Base-by-base conservation (phyloP, 1,140 invertebrate species). In the Atopsyche davidsoni region DNA sequence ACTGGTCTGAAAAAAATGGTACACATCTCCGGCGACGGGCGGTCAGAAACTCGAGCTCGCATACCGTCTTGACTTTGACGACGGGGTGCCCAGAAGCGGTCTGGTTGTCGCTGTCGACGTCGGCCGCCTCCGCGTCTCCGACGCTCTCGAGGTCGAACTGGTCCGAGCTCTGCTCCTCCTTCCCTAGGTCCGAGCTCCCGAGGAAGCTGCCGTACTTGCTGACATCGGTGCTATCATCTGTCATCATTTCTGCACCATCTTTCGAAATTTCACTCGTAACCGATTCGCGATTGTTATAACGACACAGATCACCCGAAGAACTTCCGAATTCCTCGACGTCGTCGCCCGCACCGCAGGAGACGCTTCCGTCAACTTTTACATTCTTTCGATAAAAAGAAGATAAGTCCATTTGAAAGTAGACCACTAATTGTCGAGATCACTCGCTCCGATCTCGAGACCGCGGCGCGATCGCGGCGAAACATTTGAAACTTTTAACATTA, bases 11-110 rank as follows among this genome's bases (percentile, higher is more conserved):
- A n/a, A n/a, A n/a, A n/a, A 28, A 28, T 28, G 24, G 24, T n/a
- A 28, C 24, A n/a, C n/a, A n/a, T n/a, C n/a, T n/a, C n/a, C n/a
- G n/a, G n/a, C n/a, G n/a, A n/a, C n/a, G n/a, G n/a, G n/a, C n/a
- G 24, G 24, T 28, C 24, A 28, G 24, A 28, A n/a, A n/a, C n/a
- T n/a, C n/a, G n/a, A 36, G 35, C 6, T 7, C 16, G 10, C 16
- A 21, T 50, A 57, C 55, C 55, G 55, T 57, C 49, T 57, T 57
- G 25, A 57, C 55, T 53, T 57, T 57, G 44, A 57, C 55, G 28
- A 53, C 55, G 13, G 55, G 47, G 13, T 51, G 25, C 13, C 35
- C 36, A 25, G 24, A 32, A 4, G 46, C 22, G 2, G 24, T 22
- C 13, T 41, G 28, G 21, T 25, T 44, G 17, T 45, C 49, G 41